Conservation (phyloP, 2,113 vertebrate genomes). For the Chamaetylas fuelleborni region DNA sequence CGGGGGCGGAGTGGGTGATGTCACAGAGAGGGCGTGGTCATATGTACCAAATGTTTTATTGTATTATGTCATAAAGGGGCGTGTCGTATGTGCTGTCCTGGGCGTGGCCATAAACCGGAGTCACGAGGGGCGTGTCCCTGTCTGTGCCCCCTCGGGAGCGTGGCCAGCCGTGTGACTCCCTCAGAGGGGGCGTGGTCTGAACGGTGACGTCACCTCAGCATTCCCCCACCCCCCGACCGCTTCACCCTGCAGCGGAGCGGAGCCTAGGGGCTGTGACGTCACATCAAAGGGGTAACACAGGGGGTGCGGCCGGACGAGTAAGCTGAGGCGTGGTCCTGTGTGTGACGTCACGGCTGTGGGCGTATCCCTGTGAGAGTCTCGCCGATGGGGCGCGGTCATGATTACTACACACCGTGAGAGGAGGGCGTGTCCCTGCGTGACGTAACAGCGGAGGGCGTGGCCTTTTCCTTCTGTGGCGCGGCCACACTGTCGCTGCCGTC, state of each 20-base stretch:
- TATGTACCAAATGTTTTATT: accelerated
- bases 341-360: not conserved
- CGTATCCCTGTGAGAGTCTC: accelerated
- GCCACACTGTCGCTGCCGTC: no score
- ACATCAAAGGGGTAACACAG: not conserved
- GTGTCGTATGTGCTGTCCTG: accelerated
- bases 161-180: not conserved
- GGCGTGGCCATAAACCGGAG: accelerated
- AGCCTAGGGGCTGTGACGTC: not conserved
- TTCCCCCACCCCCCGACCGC: accelerated
- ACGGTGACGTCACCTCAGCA: not conserved
- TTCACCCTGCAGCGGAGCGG: not conserved
- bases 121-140: accelerated
- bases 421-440: not conserved
- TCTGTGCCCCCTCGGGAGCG: not conserved
- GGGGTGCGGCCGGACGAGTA: no score
- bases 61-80: accelerated
- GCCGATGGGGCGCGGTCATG: not conserved
- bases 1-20: no score
- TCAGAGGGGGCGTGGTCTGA: accelerated
- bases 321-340: not conserved
- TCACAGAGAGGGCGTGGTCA: not conserved
- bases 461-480: not conserved
- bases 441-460: accelerated
- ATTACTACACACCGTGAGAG: not conserved